phyloP scores from a whole-genome alignment of 2,797 vertebrate genomes.

The Echiichthys vipera region DNA sequence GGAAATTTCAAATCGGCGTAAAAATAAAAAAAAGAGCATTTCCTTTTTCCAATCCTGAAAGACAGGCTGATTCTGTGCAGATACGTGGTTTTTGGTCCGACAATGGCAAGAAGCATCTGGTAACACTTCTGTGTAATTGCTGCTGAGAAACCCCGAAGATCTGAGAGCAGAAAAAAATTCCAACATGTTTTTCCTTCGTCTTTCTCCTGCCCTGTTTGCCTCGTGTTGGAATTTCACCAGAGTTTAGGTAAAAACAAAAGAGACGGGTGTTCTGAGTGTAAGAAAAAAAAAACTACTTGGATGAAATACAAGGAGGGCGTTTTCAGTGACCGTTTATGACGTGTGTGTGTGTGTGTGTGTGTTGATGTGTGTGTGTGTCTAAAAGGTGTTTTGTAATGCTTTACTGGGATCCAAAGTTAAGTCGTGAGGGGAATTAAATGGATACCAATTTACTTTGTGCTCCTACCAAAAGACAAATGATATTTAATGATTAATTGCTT shows the following conservation, averaged over 20 bases:
- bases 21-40: conserved; percentile 27
- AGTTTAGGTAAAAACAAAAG: conserved; percentile 71
- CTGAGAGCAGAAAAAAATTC: conserved; percentile 84
- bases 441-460: conserved; percentile 15
- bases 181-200: conserved; percentile 77
- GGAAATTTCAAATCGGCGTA: conserved; percentile 28
- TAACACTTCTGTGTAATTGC: conserved; percentile 86
- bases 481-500: conserved; percentile 26
- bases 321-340: conserved; percentile 39
- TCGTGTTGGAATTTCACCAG: conserved; percentile 76
- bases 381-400: conserved; percentile 55
- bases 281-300: conserved; percentile 12
- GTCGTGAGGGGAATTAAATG: conserved; percentile 44
- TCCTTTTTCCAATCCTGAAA: conserved; percentile 37
- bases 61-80: conserved; percentile 69
- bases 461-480: conserved; percentile 34
- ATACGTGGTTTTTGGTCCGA: conserved; percentile 61
- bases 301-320: conserved; percentile 53
- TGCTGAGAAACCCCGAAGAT: conserved; percentile 85
- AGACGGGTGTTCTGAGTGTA: conserved; percentile 57
- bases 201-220: conserved; percentile 70
- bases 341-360: conserved; percentile 18
- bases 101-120: conserved; percentile 81
- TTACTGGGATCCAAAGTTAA: conserved; percentile 11
- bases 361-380: conserved; percentile 19